phyloP scores from a whole-genome alignment of 1,140 invertebrate genomes.

The Drosophila kikkawai region DNA sequence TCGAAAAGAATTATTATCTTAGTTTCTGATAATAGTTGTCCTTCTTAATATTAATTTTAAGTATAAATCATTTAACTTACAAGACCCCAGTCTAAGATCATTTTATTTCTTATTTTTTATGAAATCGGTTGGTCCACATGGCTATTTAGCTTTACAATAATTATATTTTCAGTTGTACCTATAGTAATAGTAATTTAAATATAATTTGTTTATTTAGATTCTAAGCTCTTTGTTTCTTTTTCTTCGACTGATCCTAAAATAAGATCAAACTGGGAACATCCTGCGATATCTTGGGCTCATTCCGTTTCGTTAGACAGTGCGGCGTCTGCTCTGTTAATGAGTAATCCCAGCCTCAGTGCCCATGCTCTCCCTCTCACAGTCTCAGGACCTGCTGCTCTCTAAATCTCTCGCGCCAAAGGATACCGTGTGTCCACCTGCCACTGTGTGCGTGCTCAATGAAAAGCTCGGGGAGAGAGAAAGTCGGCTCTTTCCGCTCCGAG shows the following conservation, averaged over 20 bases:
- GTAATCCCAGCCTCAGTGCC: slow-evolving; percentile 22
- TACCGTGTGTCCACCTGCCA: slow-evolving; percentile 46
- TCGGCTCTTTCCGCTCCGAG: slow-evolving; percentile 30
- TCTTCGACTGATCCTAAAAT: not conserved
- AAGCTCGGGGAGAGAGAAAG: slow-evolving; percentile 46
- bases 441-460: slow-evolving; percentile 70
- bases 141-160: not conserved
- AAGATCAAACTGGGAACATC: slow-evolving; percentile 8
- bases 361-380: slow-evolving; percentile 15
- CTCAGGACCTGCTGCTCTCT: not conserved
- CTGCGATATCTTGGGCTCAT: slow-evolving; percentile 5
- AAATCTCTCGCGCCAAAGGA: slow-evolving; percentile 35
- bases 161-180: not conserved
- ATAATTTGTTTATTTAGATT: not conserved
- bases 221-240: not conserved
- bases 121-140: no score
- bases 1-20: no score
- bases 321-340: slow-evolving; percentile 51
- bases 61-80: no score
- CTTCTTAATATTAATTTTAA: no score
- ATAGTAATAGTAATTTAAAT: not conserved
- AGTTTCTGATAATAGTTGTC: no score
- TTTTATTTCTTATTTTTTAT: no score
- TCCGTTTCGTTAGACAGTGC: slow-evolving; percentile 58
- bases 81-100: no score